A percentile compares a stretch with the other conserved stretches of the same genome.
These are phyloP conservation scores for Myotis yumanensis DNA, from an alignment of 2,113 vertebrate species.

Conservation along the genomic window DNA sequence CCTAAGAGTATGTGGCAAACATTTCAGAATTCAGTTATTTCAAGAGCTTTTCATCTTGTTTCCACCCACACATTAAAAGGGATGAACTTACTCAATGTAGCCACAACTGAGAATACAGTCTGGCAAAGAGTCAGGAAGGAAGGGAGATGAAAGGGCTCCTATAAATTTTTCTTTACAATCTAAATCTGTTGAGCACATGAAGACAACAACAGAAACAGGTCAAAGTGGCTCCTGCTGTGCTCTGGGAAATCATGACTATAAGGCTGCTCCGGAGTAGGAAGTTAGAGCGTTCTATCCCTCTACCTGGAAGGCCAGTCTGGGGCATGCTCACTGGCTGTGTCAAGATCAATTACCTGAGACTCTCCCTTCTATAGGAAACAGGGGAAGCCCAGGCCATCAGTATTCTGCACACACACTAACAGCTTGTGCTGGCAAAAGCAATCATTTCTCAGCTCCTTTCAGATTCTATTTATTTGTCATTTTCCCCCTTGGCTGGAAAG, in stretches of 20 bases:
- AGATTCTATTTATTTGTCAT: conserved; percentile 52
- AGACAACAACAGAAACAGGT: background rate
- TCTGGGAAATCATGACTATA: background rate
- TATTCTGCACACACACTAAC: background rate
- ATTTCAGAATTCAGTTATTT: background rate
- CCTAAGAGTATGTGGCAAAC: background rate
- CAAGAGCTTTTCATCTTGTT: conserved; percentile 15
- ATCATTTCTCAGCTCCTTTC: conserved; percentile 38
- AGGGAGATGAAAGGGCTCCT: background rate
- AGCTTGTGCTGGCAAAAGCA: conserved; percentile 24
- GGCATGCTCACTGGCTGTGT: background rate
- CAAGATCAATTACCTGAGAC: background rate
- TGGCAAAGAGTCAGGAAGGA: background rate
- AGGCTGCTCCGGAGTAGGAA: background rate
- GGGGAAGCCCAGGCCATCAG: conserved; percentile 1
- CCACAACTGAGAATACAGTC: background rate
- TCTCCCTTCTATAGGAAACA: background rate
- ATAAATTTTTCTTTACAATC: background rate
- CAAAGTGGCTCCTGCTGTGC: background rate
- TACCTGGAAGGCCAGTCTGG: background rate
- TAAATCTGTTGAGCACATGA: background rate
- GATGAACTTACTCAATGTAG: background rate
- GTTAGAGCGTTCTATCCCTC: background rate
- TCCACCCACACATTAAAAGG: background rate
- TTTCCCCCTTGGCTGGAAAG: background rate